Evolutionary conservation across 2,888 invertebrate species (phyloP), one percentile per base, ranked within the genome.

Genomic region (Exocentrus adspersus): DNA sequence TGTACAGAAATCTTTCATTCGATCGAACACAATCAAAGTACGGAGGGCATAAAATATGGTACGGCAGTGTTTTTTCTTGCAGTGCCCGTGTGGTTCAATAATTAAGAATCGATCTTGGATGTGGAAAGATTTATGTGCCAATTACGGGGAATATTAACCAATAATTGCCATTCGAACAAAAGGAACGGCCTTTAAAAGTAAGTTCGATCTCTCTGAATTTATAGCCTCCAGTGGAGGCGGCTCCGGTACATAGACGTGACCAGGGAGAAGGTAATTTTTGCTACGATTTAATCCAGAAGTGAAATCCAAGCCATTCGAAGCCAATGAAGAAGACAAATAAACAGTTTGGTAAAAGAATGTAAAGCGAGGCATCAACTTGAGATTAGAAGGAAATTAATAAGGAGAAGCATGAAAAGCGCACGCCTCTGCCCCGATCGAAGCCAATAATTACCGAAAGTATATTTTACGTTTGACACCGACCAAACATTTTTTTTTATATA

Each of bases 141-240:
- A 57, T 57, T 57, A 57, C 20, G 30, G 12, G 19, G 14, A 32
- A 45, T 20, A 57, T 57, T 57, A 57, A 46, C 30, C 45, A 43
- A 30, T 57, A 57, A 57, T 30, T 46, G 46, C n/a, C 20, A 32
- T 28, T 32, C 46, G 56, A 43, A 30, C 28, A 43, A 56, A 56
- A 45, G 56, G 28, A 32, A 57, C 46, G 24, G 45, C 19, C 37
- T 46, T 57, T 57, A 20, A 41, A 45, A 57, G 37, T 57, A 37
- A 57, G 46, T 46, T 57, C 45, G 57, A 57, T 46, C 46, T 12
- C 28, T 19, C 5, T n/a, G 46, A 46, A 57, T 57, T 57, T 57
- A 57, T 57, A 17, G 46, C 57, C 19, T 17, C n/a, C 9, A 51
- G 32, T 37, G 32, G 37, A 51, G 17, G 17, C 32, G 12, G 14